Conservation (phyloP, 2,113 vertebrate genomes). For the Megaceryle torquata region DNA sequence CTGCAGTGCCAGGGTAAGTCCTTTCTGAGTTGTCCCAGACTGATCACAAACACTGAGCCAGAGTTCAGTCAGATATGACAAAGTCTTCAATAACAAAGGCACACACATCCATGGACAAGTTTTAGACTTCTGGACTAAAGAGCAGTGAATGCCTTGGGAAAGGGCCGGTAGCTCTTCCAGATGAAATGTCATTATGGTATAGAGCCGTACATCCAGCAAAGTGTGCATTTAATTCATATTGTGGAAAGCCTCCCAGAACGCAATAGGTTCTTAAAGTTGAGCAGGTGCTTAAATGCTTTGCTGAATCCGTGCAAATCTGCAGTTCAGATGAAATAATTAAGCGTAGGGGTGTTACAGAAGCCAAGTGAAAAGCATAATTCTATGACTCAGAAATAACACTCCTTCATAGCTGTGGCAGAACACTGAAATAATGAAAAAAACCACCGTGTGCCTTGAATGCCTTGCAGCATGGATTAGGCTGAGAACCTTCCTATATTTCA, state of each 20-base stretch:
- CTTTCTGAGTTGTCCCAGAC: not conserved
- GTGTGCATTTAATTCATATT: not conserved
- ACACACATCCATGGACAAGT: not conserved
- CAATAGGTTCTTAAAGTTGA: conserved; percentile 36
- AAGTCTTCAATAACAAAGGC: not conserved
- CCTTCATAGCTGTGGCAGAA: not conserved
- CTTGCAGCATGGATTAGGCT: not conserved
- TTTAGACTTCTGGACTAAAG: not conserved
- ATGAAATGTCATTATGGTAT: not conserved
- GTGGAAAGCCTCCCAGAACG: conserved; percentile 19
- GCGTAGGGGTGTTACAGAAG: conserved; percentile 37
- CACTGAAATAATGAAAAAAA: conserved; percentile 15
- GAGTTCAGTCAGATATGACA: not conserved
- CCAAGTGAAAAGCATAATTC: conserved; percentile 50
- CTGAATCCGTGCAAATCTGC: conserved; percentile 20
- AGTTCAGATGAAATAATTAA: conserved; percentile 56
- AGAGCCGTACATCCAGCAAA: not conserved
- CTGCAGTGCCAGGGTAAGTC: not conserved
- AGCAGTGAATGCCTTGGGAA: not conserved
- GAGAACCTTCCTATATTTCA: not conserved
- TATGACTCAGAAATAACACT: conserved; percentile 51
- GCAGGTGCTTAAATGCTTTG: conserved; percentile 47
- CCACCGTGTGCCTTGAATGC: not conserved
- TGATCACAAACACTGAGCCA: fast-evolving
- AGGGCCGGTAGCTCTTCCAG: not conserved